phyloP scores from a whole-genome alignment of 2,797 vertebrate species.

The Protosalanx chinensis region DNA sequence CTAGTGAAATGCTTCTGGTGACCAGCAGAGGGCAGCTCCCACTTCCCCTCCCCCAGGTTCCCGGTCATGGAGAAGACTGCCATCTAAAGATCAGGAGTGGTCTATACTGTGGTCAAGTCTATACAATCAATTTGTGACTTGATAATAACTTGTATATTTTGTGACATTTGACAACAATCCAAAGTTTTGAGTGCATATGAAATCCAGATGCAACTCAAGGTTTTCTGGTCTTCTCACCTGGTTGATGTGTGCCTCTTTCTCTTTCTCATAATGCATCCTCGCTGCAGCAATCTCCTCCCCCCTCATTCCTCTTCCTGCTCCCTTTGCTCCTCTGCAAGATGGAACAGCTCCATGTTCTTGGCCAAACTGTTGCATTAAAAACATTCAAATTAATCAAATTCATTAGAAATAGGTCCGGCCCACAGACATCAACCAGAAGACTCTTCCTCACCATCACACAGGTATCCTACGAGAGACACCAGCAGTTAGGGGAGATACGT shows the following conservation, averaged over 20 bases:
- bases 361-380: slow-evolving; percentile 20
- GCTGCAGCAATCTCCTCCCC: not conserved
- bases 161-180: not conserved
- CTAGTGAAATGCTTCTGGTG: not conserved
- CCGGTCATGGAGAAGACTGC: slow-evolving; percentile 6
- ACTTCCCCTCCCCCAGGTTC: not conserved
- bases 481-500: no score
- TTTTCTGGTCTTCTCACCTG: not conserved
- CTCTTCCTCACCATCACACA: no score
- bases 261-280: not conserved
- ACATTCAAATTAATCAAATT: no score
- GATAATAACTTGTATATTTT: no score
- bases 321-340: slow-evolving; percentile 73
- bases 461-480: no score
- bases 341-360: slow-evolving; percentile 82
- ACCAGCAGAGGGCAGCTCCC: not conserved
- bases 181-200: no score
- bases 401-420: no score
- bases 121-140: no score
- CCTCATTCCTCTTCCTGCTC: slow-evolving; percentile 71
- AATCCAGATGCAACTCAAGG: no score
- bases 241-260: not conserved
- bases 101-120: no score
- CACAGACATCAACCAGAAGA: no score
- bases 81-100: slow-evolving; percentile 16